phyloP scores from a whole-genome alignment of 2,888 invertebrate species.

The Dromius quadrimaculatus region DNA sequence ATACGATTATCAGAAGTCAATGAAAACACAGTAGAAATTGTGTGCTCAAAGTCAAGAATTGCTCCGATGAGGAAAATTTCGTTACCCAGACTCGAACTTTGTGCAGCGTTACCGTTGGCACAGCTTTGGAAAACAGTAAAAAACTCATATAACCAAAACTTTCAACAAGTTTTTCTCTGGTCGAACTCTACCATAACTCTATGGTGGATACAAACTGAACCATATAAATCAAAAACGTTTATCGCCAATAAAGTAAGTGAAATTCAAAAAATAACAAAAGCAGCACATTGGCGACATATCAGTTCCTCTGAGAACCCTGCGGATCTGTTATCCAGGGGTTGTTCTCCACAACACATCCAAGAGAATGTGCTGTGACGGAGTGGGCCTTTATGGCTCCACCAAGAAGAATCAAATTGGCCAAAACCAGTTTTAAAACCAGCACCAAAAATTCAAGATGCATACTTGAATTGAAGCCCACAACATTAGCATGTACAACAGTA shows the following conservation, averaged over 20 bases:
- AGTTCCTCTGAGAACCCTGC: neutral
- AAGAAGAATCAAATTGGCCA: neutral
- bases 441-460: too few species aligned
- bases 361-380: neutral
- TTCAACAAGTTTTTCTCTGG: neutral
- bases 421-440: neutral
- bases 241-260: neutral
- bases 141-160: neutral
- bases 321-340: neutral
- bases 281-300: neutral
- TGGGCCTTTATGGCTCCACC: neutral
- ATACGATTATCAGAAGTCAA: neutral
- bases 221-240: slow-evolving; percentile 1
- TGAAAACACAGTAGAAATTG: neutral
- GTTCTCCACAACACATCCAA: neutral
- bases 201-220: neutral
- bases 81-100: neutral
- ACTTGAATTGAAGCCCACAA: too few species aligned
- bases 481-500: too few species aligned
- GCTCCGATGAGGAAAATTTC: neutral
- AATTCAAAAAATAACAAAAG: neutral
- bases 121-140: neutral
- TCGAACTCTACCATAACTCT: neutral
- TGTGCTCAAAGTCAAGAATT: neutral
- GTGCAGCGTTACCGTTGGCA: neutral